phyloP scores from a whole-genome alignment of 2,113 vertebrate genomes.

The Bagarius yarrelli region DNA sequence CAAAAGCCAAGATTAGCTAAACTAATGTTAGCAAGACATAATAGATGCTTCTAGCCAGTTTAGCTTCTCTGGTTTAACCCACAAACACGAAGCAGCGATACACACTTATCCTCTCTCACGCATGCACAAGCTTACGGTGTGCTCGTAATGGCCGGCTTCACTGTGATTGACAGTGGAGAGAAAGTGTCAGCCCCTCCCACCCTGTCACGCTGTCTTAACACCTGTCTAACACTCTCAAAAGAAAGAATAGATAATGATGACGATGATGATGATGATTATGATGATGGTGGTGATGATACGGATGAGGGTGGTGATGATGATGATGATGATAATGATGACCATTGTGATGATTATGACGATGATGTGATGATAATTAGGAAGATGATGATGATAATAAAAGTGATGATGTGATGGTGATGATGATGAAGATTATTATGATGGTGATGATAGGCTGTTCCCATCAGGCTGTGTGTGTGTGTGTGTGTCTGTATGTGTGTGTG shows the following conservation, averaged over 20 bases:
- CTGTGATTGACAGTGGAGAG: neutral
- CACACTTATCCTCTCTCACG: neutral
- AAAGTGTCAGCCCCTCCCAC: neutral
- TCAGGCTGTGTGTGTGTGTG: neutral
- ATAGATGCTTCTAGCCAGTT: neutral
- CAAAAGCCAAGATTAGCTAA: neutral
- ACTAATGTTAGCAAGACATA: neutral
- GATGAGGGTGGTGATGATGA: neutral
- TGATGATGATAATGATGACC: constrained; percentile 4
- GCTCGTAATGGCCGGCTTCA: neutral
- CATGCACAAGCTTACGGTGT: neutral
- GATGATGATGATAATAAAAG: too few relatives aligned
- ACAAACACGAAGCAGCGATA: neutral
- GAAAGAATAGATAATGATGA: too few relatives aligned
- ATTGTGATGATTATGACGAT: neutral
- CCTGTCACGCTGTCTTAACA: neutral
- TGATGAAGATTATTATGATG: too few relatives aligned
- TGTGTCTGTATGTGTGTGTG: neutral
- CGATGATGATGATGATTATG: too few relatives aligned
- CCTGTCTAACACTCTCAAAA: too few relatives aligned
- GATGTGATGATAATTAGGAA: too few relatives aligned
- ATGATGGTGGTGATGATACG: neutral
- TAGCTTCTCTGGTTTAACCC: neutral
- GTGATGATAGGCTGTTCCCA: too few relatives aligned
- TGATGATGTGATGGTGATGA: too few relatives aligned